Evolutionary conservation across 2,888 invertebrate genomes (phyloP), one percentile per base, ranked within the genome.

Genomic region (Tortricodes alternella): DNA sequence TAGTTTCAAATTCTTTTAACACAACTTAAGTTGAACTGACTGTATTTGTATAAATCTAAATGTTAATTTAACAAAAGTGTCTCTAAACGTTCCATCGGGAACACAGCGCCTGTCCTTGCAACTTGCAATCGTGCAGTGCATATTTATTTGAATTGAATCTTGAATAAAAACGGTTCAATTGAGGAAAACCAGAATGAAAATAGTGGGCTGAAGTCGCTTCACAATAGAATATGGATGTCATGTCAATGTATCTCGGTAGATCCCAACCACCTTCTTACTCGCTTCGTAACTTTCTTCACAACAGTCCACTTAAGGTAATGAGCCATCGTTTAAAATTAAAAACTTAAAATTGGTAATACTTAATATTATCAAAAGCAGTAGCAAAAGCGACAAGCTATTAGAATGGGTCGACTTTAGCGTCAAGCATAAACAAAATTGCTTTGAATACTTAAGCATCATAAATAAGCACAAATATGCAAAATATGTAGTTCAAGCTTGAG

Each of bases 401-500:
- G 2, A 52, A 34, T 34, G 5, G 32, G 11, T 8, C 7, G 13
- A 21, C 29, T n/a, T n/a, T 23, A 9, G 18, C 8, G 11, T 34
- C 23, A n/a, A 41, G 9, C 3, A 15, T 21, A 32, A 18, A 50
- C 16, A 23, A 16, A 24, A 34, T 13, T 27, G 18, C 13, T 1
- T 37, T 8, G 44, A 44, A 44, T 21, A 37, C 16, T 44, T 37
- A 35, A 44, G 13, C 35, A 27, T 37, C 44, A 27, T 52, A 52
- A 37, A 52, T 52, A 44, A 19, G 27, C 35, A 18, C 5, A 16
- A 37, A 37, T 4, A 37, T 18, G 16, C 35, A 35, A 13, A 44
- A 27, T 43, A n/a, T n/a, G n/a, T n/a, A 43, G 21, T 37, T 27
- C 43, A 51, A 41, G 52, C 35, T 37, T 35, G n/a, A n/a, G n/a